Evolutionary conservation across 1,140 invertebrate genomes (phyloP), one percentile per base, ranked within the genome.

Genomic region (Drosophila subobscura): DNA sequence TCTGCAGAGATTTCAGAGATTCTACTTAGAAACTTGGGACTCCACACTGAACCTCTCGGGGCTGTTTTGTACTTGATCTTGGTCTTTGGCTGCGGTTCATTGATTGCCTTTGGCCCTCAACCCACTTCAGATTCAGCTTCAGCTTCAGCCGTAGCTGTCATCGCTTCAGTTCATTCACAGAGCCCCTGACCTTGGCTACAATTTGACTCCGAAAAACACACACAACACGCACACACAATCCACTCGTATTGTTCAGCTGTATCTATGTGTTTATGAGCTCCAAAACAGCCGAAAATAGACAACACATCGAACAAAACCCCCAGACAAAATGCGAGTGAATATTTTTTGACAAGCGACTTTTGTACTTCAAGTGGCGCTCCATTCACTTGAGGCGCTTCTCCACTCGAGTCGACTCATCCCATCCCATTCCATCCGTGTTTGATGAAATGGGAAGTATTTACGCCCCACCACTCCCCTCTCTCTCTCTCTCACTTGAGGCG

Each of bases 151-250:
- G 33, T 37, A 37, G 33, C 46, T 60, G 61, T 20, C 25, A 52
- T 67, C 70, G 60, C 71, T 65, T 56, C 68, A 76, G 83, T 88
- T 88, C 79, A 80, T 88, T 88, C 83, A 88, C 83, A 79, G 66
- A 81, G 79, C 83, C 72, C 83, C 83, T 88, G 83, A 88, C 83
- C 83, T 88, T 88, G 84, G 64, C 54, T 72, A 88, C 74, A 78
- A 76, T 88, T 83, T 79, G 61, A 56, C 67, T 77, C 55, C 46
- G 7, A 56, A 55, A 64, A 12, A 41, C 40, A 52, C 51, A 40
- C 44, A 42, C 16, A 6, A 25, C 4, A 53, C 29, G 22, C n/a
- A 25, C 47, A 41, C 49, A 65, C 58, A 59, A 58, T 47, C 45
- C 44, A 51, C 40, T 72, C 46, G 54, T 58, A 76, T 76, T 79